These are phyloP conservation scores for Acropternis orthonyx DNA, from an alignment of 2,797 vertebrate genomes.

Conservation along the genomic window DNA sequence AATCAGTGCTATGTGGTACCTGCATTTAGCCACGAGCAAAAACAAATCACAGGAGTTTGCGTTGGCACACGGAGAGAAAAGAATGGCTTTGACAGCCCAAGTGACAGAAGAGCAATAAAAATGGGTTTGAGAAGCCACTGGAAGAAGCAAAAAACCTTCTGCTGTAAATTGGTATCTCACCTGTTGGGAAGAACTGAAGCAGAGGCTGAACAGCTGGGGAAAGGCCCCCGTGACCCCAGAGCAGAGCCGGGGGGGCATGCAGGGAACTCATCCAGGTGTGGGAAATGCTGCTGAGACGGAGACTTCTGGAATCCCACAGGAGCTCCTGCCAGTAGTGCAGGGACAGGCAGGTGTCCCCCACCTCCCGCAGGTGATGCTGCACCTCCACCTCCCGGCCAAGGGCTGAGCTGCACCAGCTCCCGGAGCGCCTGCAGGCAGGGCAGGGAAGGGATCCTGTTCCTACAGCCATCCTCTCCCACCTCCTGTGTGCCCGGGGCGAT, in stretches of 20 bases:
- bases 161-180: not conserved
- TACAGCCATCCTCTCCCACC: too few relatives aligned
- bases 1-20: not conserved
- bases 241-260: not conserved
- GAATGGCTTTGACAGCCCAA: not conserved
- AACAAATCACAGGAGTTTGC: not conserved
- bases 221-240: not conserved
- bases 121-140: not conserved
- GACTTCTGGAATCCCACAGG: too few relatives aligned
- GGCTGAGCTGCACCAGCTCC: not conserved
- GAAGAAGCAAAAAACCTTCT: not conserved
- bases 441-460: too few relatives aligned
- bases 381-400: constrained; percentile 23
- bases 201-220: not conserved
- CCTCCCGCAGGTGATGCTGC: not conserved
- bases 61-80: not conserved
- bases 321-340: not conserved
- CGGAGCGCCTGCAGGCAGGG: not conserved
- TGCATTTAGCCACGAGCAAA: not conserved
- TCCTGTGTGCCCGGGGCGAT: not conserved
- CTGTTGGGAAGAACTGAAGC: not conserved
- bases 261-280: not conserved
- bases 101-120: not conserved
- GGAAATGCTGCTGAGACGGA: not conserved
- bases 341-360: not conserved